A percentile compares a stretch with the other conserved stretches of the same genome.
Evolutionary conservation across 37 sponge, comb jelly and placozoan species (phyloP).

Genomic region (Hexactinellida sp.): DNA sequence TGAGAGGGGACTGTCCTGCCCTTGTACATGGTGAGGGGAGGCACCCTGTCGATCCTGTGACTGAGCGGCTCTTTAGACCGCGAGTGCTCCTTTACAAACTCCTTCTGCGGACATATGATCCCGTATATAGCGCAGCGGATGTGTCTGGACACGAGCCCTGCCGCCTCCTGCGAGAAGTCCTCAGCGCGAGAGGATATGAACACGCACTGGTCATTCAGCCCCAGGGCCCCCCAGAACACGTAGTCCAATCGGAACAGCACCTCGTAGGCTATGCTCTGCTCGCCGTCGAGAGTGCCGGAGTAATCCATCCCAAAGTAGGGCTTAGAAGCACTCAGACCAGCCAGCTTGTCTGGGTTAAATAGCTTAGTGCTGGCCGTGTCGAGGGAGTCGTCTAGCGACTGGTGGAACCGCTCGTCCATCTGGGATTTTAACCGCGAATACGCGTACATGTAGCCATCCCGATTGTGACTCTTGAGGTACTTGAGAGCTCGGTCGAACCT

Average conservation of each 20-base stretch:
- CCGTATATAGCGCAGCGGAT: neutral
- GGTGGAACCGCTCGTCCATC: neutral
- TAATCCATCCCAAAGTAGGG: neutral
- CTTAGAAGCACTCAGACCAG: neutral
- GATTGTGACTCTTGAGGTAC: neutral
- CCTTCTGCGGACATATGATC: neutral
- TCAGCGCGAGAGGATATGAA: neutral
- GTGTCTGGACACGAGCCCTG: neutral
- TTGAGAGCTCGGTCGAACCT: neutral
- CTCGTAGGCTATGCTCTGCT: neutral
- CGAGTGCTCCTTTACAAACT: neutral
- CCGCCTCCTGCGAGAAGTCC: neutral
- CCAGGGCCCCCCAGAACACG: neutral
- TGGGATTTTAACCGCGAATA: neutral
- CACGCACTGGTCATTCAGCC: conserved; percentile 3
- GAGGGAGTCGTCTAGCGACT: neutral
- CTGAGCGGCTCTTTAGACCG: neutral
- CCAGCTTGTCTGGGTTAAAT: neutral
- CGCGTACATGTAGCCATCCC: neutral
- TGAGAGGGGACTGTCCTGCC: neutral
- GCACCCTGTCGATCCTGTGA: neutral
- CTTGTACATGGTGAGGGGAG: neutral
- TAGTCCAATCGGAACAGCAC: neutral
- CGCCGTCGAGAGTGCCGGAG: neutral
- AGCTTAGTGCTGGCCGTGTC: neutral